Evolutionary conservation across 2,797 vertebrate genomes (phyloP).

Genomic region (Coregonus sp.): DNA sequence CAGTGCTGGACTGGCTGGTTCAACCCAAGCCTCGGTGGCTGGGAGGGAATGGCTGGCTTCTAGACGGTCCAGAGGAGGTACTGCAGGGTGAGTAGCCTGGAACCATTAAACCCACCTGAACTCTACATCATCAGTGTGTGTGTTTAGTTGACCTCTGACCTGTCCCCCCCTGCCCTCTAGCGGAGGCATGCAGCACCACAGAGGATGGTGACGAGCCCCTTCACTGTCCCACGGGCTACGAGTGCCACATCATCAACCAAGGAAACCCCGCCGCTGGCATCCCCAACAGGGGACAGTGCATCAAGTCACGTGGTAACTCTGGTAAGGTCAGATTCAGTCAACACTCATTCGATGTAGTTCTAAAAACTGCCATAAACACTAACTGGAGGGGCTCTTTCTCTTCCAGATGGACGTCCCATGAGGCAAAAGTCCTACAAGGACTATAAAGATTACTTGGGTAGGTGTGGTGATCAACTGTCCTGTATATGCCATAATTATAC

Average conservation of each 20-base stretch:
- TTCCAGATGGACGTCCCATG: slow-evolving; percentile 82
- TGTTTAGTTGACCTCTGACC: background rate
- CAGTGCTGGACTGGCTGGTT: slow-evolving; percentile 97
- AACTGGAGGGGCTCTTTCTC: background rate
- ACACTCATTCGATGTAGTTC: background rate
- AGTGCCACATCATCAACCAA: slow-evolving; percentile 93
- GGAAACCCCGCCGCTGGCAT: slow-evolving; percentile 86
- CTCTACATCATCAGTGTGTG: background rate
- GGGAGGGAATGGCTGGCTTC: slow-evolving; percentile 94
- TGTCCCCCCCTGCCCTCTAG: slow-evolving; percentile 60
- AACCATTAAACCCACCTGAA: background rate
- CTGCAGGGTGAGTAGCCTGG: slow-evolving; percentile 82
- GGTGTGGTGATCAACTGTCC: slow-evolving; percentile 51
- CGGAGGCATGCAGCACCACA: slow-evolving; percentile 94
- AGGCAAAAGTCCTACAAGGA: slow-evolving; percentile 85
- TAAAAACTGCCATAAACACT: background rate
- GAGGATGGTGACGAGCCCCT: slow-evolving; percentile 94
- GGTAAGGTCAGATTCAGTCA: slow-evolving; percentile 69
- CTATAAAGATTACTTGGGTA: slow-evolving; percentile 89
- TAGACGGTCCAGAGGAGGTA: slow-evolving; percentile 93
- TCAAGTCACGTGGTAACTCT: slow-evolving; percentile 84
- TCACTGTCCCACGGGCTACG: slow-evolving; percentile 93
- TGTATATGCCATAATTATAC: background rate
- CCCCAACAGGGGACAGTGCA: slow-evolving; percentile 93
- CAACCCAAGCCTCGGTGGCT: slow-evolving; percentile 96